Evolutionary conservation across 2,797 vertebrate species (phyloP), one percentile per base, ranked within the genome.

Genomic region (Chaetophractus vellerosus): DNA sequence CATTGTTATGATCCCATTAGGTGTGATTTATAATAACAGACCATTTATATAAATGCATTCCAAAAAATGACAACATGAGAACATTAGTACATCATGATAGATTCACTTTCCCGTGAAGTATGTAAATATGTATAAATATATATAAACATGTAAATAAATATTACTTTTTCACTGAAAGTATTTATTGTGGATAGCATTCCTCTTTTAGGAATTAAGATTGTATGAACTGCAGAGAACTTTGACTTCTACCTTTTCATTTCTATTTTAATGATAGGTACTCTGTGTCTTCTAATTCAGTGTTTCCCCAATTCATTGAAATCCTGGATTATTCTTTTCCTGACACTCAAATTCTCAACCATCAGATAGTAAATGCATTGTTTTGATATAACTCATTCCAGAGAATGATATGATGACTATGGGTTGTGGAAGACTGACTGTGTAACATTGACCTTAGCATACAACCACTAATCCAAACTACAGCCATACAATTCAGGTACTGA

Each of bases 31-130:
- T 57, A 84, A 59, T 33, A 82, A 50, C 59, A 92, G 63, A 1
- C 0, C 50, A 31, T 85, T 96, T 75, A 81, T 85, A 84, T 57
- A 24, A 21, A 64, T 91, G 26, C 0, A 2, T 1, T 90, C 81
- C 88, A 63, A n/a, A 92, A 90, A 86, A 76, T 66, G 86, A 33
- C 5, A 23, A 36, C 3, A 33, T 78, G 81, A 89, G 90, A 19
- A 50, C 38, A 1, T 94, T 2, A 82, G 2, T 31, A 52, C 97
- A 80, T n/a, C 52, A 57, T 38, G 31, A 50, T 55, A 72, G 0
- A 45, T 69, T 72, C 2, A 79, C 1, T 76, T 91, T 96, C 6
- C n/a, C n/a, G n/a, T 94, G 38, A 38, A 38, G 38, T 38, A 2
- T 55, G 11, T 19, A 24, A 26, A n/a, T 72, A 24, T 71, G 26